These are phyloP conservation scores for Xestia ashworthii DNA, from an alignment of 2,888 invertebrate genomes.

Conservation along the genomic window DNA sequence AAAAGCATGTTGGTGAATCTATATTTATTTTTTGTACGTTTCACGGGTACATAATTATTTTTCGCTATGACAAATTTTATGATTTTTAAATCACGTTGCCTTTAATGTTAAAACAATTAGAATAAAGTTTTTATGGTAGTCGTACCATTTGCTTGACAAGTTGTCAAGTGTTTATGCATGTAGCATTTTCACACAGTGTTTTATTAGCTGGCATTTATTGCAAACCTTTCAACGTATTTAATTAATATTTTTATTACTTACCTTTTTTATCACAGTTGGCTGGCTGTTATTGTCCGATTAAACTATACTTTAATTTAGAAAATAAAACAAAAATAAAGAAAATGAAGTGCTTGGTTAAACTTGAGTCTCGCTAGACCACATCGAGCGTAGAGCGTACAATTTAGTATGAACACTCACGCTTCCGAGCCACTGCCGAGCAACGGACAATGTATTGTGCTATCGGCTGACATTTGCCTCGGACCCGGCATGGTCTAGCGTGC, in stretches of 20 bases:
- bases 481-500: too few species aligned
- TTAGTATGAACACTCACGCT: too few species aligned
- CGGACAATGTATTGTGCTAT: too few species aligned
- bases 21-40: neutral
- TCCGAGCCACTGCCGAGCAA: too few species aligned
- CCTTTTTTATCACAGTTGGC: neutral
- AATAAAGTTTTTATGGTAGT: neutral
- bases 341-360: neutral
- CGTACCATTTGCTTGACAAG: neutral
- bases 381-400: too few species aligned
- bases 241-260: neutral
- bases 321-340: too few species aligned
- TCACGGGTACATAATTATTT: neutral
- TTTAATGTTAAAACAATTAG: neutral
- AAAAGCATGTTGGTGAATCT: constrained; percentile 42
- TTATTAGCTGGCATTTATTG: too few species aligned
- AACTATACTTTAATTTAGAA: neutral
- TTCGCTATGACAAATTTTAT: neutral
- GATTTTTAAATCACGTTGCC: neutral
- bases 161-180: neutral
- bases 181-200: neutral
- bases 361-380: too few species aligned
- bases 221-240: neutral
- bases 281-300: neutral
- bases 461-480: too few species aligned